Evolutionary conservation across 2,113 vertebrate species (phyloP), one percentile per base, ranked within the genome.

Genomic region (Tragelaphus scriptus): DNA sequence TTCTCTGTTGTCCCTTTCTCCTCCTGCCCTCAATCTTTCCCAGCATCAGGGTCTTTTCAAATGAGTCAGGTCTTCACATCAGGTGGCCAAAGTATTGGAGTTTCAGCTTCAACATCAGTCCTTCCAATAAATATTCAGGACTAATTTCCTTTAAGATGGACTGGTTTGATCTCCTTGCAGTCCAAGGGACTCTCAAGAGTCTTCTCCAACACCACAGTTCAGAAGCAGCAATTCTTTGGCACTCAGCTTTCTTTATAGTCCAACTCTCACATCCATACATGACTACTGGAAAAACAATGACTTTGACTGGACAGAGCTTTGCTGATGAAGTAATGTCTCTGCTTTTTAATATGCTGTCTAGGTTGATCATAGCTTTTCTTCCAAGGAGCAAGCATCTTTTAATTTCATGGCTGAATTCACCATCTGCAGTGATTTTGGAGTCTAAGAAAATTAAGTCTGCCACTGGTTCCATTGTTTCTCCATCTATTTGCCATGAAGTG

Each of bases 1-100:
- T 21, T 8, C 8, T 68, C 65, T 36, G 32, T 68, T 19, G 8
- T 36, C 9, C 32, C 65, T 19, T 68, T 68, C 65, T 68, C 17
- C 17, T 68, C 65, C 65, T 68, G 65, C 2, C 17, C 65, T 36
- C 32, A 36, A 21, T 68, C 17, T 36, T 36, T 68, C 16, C n/a
- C 17, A 68, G 63, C 17, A 68, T 36, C 17, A 68, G 65, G 8
- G 32, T 36, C 65, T 36, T 36, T 36, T 68, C 17, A 2, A 68
- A 36, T 11, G 17, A 68, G 65, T 68, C 32, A 36, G 32, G 0
- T 68, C 65, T 68, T 68, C 0, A 0, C 17, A 68, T 68, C 32
- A 68, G 4, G 32, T 68, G 65, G 17, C 65, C 65, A 68, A 68
- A 68, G 65, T 36, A 68, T 21, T 68, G 65, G 32, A 68, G 8